Percentiles rank a stretch among this genome's conserved stretches.
These are phyloP conservation scores for Osmerus eperlanus DNA, from an alignment of 2,113 vertebrate genomes.

Conservation along the genomic window DNA sequence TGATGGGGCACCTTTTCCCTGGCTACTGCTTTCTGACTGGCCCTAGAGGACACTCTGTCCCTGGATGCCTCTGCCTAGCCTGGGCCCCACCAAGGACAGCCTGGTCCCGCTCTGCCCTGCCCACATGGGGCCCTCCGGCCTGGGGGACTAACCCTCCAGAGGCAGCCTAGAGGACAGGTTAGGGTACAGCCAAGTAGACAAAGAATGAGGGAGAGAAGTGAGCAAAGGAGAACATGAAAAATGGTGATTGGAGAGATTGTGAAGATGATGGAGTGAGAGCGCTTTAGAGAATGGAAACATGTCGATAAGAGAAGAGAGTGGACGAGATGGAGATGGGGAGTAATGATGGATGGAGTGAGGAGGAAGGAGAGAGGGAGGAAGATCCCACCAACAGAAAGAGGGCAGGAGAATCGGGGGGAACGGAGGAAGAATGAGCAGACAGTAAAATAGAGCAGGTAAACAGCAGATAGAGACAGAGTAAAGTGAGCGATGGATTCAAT, in stretches of 20 bases:
- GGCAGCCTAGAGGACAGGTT: conserved; percentile 36
- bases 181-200: conserved; percentile 7
- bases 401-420: conserved; percentile 50
- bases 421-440: conserved; percentile 46
- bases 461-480: conserved; percentile 58
- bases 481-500: conserved; percentile 60
- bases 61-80: conserved; percentile 39
- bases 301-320: conserved; percentile 68
- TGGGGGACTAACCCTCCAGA: conserved; percentile 50
- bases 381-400: conserved; percentile 11
- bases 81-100: conserved; percentile 62
- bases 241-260: conserved; percentile 44
- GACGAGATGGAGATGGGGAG: conserved; percentile 64
- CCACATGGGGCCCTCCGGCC: conserved; percentile 47
- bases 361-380: conserved; percentile 8
- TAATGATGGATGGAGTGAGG: conserved; percentile 55
- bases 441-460: conserved; percentile 56
- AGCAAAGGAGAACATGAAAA: conserved; percentile 23
- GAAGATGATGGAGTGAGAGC: conserved; percentile 73
- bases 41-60: conserved; percentile 24
- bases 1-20: conserved; percentile 32
- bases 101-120: conserved; percentile 3
- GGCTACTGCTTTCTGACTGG: conserved; percentile 6
- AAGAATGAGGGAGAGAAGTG: neutral
- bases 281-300: conserved; percentile 75